Conservation (phyloP, 2,797 vertebrate species). For the Mycteria americana region DNA sequence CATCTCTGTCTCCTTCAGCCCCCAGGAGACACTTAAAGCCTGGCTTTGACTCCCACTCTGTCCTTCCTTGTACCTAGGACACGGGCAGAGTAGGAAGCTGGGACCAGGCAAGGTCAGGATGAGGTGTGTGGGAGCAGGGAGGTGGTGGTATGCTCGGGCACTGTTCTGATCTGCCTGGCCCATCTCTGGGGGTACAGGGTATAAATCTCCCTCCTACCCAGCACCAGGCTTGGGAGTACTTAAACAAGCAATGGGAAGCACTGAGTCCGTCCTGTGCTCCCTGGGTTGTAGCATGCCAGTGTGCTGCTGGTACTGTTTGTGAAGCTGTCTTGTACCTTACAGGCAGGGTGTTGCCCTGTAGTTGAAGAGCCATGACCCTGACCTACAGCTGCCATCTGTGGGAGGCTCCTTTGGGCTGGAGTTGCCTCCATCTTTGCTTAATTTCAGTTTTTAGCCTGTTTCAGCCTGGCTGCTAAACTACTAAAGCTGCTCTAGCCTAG, state of each 20-base stretch:
- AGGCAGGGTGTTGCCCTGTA: not conserved
- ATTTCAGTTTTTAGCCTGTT: not conserved
- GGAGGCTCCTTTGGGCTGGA: not conserved
- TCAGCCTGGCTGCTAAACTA: not conserved
- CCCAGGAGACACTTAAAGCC: not conserved
- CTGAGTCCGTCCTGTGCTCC: too few species aligned
- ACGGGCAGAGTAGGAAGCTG: too few species aligned
- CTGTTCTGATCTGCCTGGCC: not conserved
- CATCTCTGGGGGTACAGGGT: not conserved
- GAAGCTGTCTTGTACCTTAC: not conserved
- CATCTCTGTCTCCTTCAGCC: not conserved
- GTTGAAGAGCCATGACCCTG: not conserved
- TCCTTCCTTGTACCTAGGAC: not conserved
- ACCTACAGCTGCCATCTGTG: fast-evolving
- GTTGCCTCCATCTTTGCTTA: not conserved
- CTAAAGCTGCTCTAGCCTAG: not conserved
- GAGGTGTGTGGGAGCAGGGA: not conserved
- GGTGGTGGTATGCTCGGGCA: fast-evolving
- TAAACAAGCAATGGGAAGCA: too few species aligned
- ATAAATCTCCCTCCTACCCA: not conserved
- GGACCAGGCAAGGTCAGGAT: not conserved
- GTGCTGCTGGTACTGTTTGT: not conserved
- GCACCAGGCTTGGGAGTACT: not conserved
- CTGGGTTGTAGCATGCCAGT: fast-evolving
- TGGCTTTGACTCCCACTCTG: not conserved